phyloP scores from a whole-genome alignment of 2,113 vertebrate genomes.

The Microcebus tavaratra region DNA sequence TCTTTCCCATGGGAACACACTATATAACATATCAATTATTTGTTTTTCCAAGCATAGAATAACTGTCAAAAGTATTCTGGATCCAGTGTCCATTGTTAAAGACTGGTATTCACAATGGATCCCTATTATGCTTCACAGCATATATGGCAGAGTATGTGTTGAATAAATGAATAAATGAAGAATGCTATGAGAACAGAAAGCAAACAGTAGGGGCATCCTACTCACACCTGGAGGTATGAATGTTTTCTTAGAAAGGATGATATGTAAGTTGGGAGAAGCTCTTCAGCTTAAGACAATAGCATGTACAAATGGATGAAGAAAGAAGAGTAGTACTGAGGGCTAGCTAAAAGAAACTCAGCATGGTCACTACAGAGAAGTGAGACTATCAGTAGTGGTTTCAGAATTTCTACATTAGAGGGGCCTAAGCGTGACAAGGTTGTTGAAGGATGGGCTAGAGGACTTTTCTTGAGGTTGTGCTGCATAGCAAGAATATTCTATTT shows the following conservation, averaged over 20 bases:
- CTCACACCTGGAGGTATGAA: neutral
- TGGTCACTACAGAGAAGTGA: neutral
- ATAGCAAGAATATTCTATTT: neutral
- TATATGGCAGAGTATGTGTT: neutral
- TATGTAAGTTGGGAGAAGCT: neutral
- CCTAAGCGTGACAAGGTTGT: neutral
- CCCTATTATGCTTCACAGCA: neutral
- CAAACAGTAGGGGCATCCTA: neutral
- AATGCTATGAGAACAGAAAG: neutral
- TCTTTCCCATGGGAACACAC: neutral
- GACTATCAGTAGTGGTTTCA: neutral
- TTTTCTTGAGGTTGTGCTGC: neutral
- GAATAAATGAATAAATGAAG: neutral
- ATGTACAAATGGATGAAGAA: neutral
- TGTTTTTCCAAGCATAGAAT: neutral
- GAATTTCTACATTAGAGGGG: neutral
- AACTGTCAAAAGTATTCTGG: neutral
- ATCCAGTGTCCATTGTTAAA: neutral
- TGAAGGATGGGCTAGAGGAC: neutral
- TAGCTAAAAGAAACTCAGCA: neutral
- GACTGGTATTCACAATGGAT: neutral
- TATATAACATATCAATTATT: neutral
- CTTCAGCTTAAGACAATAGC: neutral
- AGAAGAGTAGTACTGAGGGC: neutral
- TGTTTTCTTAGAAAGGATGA: neutral